Percentiles rank a stretch among this genome's conserved stretches.
These are phyloP conservation scores for Osmoderma eremita DNA, from an alignment of 2,888 invertebrate genomes.

Conservation along the genomic window DNA sequence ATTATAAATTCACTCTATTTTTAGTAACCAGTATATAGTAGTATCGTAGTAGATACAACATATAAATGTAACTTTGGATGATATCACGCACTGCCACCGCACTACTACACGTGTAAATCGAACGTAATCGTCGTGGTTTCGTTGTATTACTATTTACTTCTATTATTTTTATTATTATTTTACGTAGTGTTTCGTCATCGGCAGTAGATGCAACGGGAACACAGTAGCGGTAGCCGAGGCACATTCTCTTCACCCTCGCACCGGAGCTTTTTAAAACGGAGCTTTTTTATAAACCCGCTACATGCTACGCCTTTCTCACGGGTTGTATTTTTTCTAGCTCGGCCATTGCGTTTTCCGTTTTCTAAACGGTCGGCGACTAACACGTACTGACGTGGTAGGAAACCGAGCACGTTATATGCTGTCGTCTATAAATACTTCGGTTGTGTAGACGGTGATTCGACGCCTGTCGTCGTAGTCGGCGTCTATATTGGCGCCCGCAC, in stretches of 20 bases:
- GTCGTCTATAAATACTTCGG: slow-evolving; percentile 18
- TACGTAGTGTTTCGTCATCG: slow-evolving; percentile 16
- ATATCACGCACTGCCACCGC: slow-evolving; percentile 13
- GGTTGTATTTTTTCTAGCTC: not conserved
- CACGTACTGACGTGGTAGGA: not conserved
- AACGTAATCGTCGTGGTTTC: not conserved
- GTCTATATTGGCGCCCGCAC: not conserved
- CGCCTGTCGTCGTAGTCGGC: slow-evolving; percentile 8
- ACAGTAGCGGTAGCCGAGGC: not conserved
- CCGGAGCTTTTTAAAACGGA: not conserved
- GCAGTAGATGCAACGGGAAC: not conserved
- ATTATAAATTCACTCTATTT: slow-evolving; percentile 41
- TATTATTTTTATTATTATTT: not conserved
- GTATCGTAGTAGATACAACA: slow-evolving; percentile 4
- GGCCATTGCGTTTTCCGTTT: slow-evolving; percentile 2
- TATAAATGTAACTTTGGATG: slow-evolving; percentile 30
- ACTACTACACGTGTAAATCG: slow-evolving; percentile 14
- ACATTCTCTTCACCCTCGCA: not conserved
- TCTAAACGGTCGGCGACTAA: slow-evolving; percentile 14
- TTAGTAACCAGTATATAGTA: slow-evolving; percentile 36
- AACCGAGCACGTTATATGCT: not conserved
- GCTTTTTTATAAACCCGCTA: not conserved
- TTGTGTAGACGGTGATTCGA: slow-evolving; percentile 14
- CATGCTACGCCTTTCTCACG: slow-evolving; percentile 8
- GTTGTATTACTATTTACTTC: no score